Evolutionary conservation across 1,140 invertebrate genomes (phyloP).

Genomic region (Lamellibrachia luymesi): DNA sequence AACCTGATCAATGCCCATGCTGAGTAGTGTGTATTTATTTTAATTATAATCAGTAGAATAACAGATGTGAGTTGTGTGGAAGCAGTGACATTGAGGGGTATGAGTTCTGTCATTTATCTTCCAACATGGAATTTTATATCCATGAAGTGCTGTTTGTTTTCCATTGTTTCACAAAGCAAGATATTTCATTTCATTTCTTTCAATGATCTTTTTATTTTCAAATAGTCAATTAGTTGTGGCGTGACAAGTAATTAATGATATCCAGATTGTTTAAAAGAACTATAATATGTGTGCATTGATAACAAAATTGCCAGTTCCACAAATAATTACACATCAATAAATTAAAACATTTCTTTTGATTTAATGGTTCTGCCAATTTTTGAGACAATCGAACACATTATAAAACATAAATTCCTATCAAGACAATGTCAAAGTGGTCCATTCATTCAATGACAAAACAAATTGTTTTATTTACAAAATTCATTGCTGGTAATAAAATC

Average conservation of each 20-base stretch:
- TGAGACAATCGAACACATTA: too few species aligned
- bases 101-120: neutral
- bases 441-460: neutral
- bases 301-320: too few species aligned
- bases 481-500: neutral
- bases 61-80: neutral
- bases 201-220: too few species aligned
- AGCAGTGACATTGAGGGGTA: neutral
- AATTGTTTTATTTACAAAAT: neutral
- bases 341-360: too few species aligned
- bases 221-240: too few species aligned
- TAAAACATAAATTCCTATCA: neutral
- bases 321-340: too few species aligned
- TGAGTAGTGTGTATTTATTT: neutral
- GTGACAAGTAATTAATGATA: too few species aligned
- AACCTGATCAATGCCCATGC: neutral
- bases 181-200: too few species aligned
- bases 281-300: too few species aligned
- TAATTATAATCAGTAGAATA: neutral
- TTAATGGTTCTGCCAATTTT: too few species aligned
- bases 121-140: neutral
- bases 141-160: neutral
- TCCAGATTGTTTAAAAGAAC: too few species aligned
- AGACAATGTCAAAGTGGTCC: neutral
- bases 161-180: too few species aligned